phyloP scores from a whole-genome alignment of 2,797 vertebrate species.

The Enoplosus armatus region DNA sequence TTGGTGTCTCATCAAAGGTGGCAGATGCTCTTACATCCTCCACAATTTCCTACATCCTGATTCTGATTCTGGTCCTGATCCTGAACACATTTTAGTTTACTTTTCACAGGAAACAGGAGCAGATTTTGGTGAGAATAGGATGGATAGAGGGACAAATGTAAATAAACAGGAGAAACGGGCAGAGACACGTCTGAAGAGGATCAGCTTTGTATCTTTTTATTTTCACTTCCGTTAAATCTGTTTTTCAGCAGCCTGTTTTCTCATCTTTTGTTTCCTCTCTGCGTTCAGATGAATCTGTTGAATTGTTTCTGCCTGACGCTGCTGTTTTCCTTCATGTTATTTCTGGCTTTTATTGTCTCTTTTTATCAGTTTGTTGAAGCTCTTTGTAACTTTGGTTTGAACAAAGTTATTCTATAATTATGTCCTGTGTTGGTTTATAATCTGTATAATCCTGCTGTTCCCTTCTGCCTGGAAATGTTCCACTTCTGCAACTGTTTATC shows the following conservation, averaged over 20 bases:
- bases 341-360: constrained; percentile 18
- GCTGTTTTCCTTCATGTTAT: constrained; percentile 12
- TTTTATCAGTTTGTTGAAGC: constrained; percentile 24
- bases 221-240: background rate
- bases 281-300: constrained; percentile 9
- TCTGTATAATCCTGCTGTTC: constrained; percentile 63
- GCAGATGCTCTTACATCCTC: too few relatives aligned
- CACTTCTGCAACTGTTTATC: constrained; percentile 44
- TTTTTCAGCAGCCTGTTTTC: too few relatives aligned
- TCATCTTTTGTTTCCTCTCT: background rate
- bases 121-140: background rate
- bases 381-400: constrained; percentile 42
- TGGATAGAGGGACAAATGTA: too few relatives aligned
- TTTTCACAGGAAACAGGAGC: background rate
- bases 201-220: background rate
- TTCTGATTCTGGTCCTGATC: background rate
- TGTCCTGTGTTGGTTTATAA: constrained; percentile 52
- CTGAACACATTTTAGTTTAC: background rate
- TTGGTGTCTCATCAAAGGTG: too few relatives aligned
- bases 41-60: too few relatives aligned
- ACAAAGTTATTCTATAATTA: constrained; percentile 45
- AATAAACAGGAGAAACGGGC: background rate
- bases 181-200: background rate
- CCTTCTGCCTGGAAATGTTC: constrained; percentile 40
- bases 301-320: constrained; percentile 1